Percentiles rank a stretch among this genome's conserved stretches.
These are phyloP conservation scores for Phaetusa simplex DNA, from an alignment of 2,113 vertebrate genomes.

Conservation along the genomic window DNA sequence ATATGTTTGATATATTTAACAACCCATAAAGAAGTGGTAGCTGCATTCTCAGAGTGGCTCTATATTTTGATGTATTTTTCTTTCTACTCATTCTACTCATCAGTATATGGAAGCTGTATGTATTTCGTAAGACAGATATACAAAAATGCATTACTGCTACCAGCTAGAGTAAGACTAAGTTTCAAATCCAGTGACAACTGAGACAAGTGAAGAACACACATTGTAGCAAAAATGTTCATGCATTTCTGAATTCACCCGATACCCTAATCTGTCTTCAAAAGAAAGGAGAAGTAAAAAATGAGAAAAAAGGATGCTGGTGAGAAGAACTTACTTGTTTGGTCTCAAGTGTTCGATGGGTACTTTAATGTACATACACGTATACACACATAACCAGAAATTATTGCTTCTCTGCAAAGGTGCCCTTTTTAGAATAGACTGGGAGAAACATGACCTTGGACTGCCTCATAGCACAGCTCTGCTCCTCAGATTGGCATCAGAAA, in stretches of 20 bases:
- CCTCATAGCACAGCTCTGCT: not conserved
- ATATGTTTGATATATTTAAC: not conserved
- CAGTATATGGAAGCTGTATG: not conserved
- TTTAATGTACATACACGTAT: not conserved
- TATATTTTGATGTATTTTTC: not conserved
- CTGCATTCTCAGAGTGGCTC: not conserved
- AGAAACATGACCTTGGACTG: not conserved
- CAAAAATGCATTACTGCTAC: not conserved
- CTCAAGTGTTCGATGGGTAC: not conserved
- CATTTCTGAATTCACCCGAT: not conserved
- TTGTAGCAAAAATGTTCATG: not conserved
- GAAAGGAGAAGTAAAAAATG: not conserved
- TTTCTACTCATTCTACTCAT: not conserved
- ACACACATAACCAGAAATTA: not conserved
- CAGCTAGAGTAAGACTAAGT: not conserved
- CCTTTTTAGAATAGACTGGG: not conserved
- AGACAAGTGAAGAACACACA: not conserved
- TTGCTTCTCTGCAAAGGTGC: not conserved
- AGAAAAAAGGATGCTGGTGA: not conserved
- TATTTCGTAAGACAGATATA: not conserved
- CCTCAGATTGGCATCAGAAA: not conserved
- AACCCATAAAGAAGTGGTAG: not conserved
- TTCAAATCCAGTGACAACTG: not conserved
- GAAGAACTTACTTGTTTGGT: not conserved
- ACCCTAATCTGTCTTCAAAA: not conserved